Conservation (phyloP, 2,113 vertebrate species). For the Setophaga petechia region DNA sequence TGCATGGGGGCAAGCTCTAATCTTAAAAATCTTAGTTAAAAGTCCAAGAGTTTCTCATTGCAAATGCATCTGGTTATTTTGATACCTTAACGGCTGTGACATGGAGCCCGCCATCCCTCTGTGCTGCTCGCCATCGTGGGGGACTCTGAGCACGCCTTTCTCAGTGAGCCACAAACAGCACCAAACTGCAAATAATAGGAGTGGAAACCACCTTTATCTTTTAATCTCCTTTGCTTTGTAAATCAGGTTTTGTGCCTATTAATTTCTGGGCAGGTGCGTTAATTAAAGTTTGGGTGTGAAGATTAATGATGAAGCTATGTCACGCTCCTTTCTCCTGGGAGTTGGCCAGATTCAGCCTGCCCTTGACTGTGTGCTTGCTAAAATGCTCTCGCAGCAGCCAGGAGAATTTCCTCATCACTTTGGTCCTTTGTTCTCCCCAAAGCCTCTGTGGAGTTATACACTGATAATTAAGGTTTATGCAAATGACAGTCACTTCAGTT, state of each 20-base stretch:
- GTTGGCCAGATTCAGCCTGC: not conserved
- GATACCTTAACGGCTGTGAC: not conserved
- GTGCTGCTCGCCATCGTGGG: accelerated
- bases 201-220: not conserved
- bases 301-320: slow-evolving; percentile 7
- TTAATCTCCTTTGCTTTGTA: slow-evolving; percentile 41
- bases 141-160: accelerated
- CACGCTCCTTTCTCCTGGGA: not conserved
- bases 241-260: slow-evolving; percentile 38
- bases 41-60: not conserved
- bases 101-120: not conserved
- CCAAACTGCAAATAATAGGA: not conserved
- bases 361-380: not conserved
- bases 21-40: not conserved
- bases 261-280: slow-evolving; percentile 44
- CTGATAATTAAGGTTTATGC: slow-evolving; percentile 27
- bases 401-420: not conserved
- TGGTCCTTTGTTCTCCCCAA: slow-evolving; percentile 23
- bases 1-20: not conserved
- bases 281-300: slow-evolving; percentile 54
- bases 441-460: not conserved
- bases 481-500: not conserved
- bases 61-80: not conserved
- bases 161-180: not conserved
- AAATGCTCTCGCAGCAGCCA: not conserved